Evolutionary conservation across 2,797 vertebrate species (phyloP).

Genomic region (Macropus fuliginosus): DNA sequence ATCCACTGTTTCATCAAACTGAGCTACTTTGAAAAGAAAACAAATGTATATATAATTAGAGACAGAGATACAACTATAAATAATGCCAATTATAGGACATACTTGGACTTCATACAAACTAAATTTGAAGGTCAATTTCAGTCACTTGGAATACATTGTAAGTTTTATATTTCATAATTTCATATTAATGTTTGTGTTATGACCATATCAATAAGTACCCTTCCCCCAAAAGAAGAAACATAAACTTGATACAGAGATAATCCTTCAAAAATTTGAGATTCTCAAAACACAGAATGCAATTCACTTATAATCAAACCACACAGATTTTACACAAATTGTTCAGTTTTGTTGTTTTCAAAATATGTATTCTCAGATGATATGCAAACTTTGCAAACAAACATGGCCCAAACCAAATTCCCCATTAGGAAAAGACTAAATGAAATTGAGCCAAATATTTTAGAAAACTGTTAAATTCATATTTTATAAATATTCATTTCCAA

Average conservation of each 20-base stretch:
- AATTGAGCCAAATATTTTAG: constrained; percentile 21
- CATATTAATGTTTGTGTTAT: not conserved
- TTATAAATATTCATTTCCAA: not conserved
- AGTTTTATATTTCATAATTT: not conserved
- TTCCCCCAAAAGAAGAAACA: not conserved
- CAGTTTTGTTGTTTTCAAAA: not conserved
- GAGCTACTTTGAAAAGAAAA: not conserved
- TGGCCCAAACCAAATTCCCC: not conserved
- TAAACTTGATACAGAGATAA: not conserved
- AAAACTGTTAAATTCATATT: constrained; percentile 6
- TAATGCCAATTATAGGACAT: not conserved
- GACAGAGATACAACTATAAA: not conserved
- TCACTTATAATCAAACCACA: not conserved
- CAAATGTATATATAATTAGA: not conserved
- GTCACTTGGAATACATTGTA: not conserved
- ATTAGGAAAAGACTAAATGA: not conserved
- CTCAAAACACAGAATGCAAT: not conserved
- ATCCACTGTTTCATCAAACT: not conserved
- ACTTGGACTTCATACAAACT: not conserved
- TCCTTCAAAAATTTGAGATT: not conserved
- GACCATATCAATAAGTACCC: not conserved
- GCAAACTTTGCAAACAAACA: not conserved
- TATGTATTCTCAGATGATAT: not conserved
- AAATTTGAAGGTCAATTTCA: not conserved
- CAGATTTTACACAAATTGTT: not conserved